Conservation (phyloP, 1,140 invertebrate species). For the Pomacea maculata region DNA sequence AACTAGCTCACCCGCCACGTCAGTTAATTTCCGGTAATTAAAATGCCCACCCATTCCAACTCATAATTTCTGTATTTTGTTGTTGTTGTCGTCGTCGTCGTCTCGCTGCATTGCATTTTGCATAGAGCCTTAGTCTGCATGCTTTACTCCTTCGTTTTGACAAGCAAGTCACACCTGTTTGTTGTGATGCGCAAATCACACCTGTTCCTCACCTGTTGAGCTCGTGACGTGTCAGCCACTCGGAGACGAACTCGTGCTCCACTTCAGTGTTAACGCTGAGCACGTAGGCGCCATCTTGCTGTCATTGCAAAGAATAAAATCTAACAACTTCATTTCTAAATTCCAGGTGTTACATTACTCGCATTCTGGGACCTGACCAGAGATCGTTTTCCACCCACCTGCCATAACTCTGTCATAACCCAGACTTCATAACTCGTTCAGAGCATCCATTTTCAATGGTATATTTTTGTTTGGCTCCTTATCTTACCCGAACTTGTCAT, state of each 20-base stretch:
- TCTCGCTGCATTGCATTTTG: no score
- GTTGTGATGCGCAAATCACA: neutral
- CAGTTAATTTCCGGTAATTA: no score
- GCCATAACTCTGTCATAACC: neutral
- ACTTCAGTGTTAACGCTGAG: slow-evolving; percentile 35
- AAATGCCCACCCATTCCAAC: no score
- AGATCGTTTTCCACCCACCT: neutral
- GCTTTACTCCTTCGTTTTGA: no score
- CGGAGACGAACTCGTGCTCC: slow-evolving; percentile 43
- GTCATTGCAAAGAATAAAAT: neutral
- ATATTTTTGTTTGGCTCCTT: no score
- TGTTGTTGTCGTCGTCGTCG: no score
- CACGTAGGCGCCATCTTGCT: slow-evolving; percentile 43
- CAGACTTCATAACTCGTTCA: no score
- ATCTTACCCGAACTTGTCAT: no score
- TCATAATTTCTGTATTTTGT: no score
- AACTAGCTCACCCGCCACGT: no score
- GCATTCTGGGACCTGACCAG: neutral
- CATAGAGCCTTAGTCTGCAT: no score
- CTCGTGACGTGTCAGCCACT: slow-evolving; percentile 39
- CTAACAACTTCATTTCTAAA: neutral
- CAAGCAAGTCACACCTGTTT: no score
- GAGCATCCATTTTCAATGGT: neutral
- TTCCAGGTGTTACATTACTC: neutral
- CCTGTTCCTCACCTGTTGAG: slow-evolving; percentile 29